Evolutionary conservation across 2,113 vertebrate genomes (phyloP).

Genomic region (Chlorodrepanis virens): DNA sequence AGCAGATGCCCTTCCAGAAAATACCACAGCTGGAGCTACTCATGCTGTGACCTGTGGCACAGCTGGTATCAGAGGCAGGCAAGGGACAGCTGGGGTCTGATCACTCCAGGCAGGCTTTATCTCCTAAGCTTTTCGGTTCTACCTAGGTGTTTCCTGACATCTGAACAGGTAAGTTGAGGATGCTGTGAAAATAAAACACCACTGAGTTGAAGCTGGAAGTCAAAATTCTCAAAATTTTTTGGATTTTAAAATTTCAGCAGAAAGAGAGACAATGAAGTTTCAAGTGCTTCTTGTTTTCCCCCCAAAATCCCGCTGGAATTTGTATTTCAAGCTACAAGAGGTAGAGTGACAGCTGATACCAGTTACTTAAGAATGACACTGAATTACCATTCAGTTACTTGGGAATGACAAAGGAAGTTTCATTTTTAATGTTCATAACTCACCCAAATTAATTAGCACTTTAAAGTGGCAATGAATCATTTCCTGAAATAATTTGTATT

Average conservation of each 20-base stretch:
- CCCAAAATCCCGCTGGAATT: not conserved
- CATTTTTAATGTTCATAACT: constrained; percentile 44
- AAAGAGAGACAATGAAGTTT: not conserved
- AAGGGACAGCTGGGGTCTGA: not conserved
- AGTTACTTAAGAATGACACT: constrained; percentile 23
- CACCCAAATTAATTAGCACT: constrained; percentile 43
- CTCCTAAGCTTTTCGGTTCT: not conserved
- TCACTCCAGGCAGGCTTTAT: not conserved
- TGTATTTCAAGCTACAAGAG: not conserved
- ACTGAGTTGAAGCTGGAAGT: not conserved
- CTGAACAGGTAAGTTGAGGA: not conserved
- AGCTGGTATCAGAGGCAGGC: not conserved
- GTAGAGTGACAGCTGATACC: not conserved
- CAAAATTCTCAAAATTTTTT: not conserved
- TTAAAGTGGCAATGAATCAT: constrained; percentile 59
- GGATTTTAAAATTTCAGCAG: not conserved
- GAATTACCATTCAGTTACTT: constrained; percentile 21
- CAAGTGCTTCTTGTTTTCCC: not conserved
- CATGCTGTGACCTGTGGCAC: not conserved
- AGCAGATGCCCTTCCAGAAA: not conserved
- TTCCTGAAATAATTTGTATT: constrained; percentile 57
- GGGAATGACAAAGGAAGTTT: constrained; percentile 53
- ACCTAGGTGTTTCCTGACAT: not conserved
- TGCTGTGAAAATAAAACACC: not conserved
- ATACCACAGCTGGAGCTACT: not conserved